Evolutionary conservation across 2,113 vertebrate species (phyloP).

Genomic region (Myrmophylax atrothorax): DNA sequence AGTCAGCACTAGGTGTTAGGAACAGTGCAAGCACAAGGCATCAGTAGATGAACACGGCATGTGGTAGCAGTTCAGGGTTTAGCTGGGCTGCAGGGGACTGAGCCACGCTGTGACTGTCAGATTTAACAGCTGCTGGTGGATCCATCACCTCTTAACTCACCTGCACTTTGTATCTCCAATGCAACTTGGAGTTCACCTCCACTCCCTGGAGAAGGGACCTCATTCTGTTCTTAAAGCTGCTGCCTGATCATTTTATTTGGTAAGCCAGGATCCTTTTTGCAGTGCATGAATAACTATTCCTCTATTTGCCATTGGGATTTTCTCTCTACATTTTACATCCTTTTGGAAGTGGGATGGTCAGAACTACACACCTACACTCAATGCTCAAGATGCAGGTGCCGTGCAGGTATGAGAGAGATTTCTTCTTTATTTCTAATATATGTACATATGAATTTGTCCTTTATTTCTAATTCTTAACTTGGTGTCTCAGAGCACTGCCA

Average conservation of each 20-base stretch:
- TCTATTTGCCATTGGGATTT: neutral
- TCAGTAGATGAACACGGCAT: neutral
- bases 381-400: neutral
- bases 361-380: neutral
- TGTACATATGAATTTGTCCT: neutral
- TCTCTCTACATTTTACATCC: neutral
- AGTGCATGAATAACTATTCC: neutral
- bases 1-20: neutral
- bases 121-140: neutral
- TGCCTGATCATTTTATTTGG: neutral
- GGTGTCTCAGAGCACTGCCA: neutral
- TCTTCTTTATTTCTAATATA: neutral
- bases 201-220: neutral
- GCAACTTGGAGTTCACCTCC: neutral
- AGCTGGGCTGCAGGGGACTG: neutral
- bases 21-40: neutral
- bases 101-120: neutral
- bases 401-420: neutral
- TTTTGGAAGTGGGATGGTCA: neutral
- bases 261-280: neutral
- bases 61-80: neutral
- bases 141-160: neutral
- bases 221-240: neutral
- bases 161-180: neutral
- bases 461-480: neutral